These are phyloP conservation scores for Dolichomitus sp. DNA, from an alignment of 2,888 invertebrate species.

Conservation along the genomic window DNA sequence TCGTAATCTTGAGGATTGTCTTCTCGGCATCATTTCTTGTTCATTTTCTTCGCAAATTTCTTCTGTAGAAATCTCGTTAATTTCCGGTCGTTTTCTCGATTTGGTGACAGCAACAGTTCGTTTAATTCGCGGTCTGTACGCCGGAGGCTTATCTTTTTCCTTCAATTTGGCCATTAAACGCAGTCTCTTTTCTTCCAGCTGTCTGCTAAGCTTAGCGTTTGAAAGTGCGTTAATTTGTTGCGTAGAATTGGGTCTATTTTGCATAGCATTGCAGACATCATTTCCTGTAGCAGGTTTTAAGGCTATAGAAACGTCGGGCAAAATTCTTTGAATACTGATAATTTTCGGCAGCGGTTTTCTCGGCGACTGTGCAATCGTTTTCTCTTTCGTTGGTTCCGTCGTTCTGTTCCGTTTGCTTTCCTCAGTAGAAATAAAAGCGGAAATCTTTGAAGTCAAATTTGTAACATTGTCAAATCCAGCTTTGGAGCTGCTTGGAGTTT, in stretches of 20 bases:
- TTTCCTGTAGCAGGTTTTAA: slow-evolving; percentile 41
- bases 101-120: slow-evolving; percentile 38
- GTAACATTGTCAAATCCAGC: slow-evolving; percentile 78
- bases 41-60: neutral
- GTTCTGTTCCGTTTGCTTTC: neutral
- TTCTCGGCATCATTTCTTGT: slow-evolving; percentile 6
- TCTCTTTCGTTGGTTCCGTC: neutral
- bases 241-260: slow-evolving; percentile 17
- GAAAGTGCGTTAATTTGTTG: slow-evolving; percentile 30
- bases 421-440: slow-evolving; percentile 74
- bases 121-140: slow-evolving; percentile 51
- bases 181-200: slow-evolving; percentile 80
- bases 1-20: neutral
- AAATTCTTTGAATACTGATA: slow-evolving; percentile 68
- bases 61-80: neutral
- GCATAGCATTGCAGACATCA: slow-evolving; percentile 39
- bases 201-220: slow-evolving; percentile 68
- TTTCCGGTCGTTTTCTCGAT: neutral
- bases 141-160: slow-evolving; percentile 52
- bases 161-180: slow-evolving; percentile 77
- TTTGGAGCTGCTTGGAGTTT: slow-evolving; percentile 83
- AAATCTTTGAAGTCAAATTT: slow-evolving; percentile 80
- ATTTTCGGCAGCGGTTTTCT: slow-evolving; percentile 68
- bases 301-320: slow-evolving; percentile 54
- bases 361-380: neutral